Conservation (phyloP, 2,797 vertebrate species). For the Rhinoraja longicauda region DNA sequence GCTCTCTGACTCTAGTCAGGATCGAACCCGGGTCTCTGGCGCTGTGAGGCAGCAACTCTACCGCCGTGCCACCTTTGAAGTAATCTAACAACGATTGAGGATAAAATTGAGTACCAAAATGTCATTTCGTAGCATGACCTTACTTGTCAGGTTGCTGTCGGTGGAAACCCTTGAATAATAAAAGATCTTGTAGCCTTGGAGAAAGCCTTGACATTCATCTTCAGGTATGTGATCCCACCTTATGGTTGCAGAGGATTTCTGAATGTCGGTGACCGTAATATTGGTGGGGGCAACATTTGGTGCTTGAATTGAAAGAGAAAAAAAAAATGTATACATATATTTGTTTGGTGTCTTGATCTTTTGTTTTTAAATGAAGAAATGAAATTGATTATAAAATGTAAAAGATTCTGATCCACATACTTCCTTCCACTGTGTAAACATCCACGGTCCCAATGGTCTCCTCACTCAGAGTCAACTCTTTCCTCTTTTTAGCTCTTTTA, state of each 20-base stretch:
- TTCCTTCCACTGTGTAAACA: slow-evolving; percentile 63
- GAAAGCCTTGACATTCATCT: slow-evolving; percentile 64
- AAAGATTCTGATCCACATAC: slow-evolving; percentile 51
- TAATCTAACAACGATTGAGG: not conserved
- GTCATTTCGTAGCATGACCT: not conserved
- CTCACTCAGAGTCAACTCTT: slow-evolving; percentile 57
- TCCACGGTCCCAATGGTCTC: slow-evolving; percentile 56
- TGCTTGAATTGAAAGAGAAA: slow-evolving; percentile 50
- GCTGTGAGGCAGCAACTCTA: too few species aligned
- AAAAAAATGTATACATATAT: too few species aligned
- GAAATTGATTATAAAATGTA: not conserved
- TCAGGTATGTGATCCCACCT: slow-evolving; percentile 64
- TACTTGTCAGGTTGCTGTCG: not conserved
- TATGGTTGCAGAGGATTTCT: slow-evolving; percentile 55
- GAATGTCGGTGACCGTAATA: slow-evolving; percentile 56
- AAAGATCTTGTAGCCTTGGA: slow-evolving; percentile 64
- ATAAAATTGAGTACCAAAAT: not conserved
- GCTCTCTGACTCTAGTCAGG: too few species aligned
- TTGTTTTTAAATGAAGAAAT: slow-evolving; percentile 11
- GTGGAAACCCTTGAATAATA: slow-evolving; percentile 41
- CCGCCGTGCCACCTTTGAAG: not conserved
- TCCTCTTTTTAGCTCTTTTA: slow-evolving; percentile 48
- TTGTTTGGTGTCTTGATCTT: not conserved
- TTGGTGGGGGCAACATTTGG: slow-evolving; percentile 62
- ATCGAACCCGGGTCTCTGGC: too few species aligned